A percentile compares a stretch with the other conserved stretches of the same genome.
Evolutionary conservation across 2,797 vertebrate species (phyloP).

Genomic region (Neosilurus mollespiculum): DNA sequence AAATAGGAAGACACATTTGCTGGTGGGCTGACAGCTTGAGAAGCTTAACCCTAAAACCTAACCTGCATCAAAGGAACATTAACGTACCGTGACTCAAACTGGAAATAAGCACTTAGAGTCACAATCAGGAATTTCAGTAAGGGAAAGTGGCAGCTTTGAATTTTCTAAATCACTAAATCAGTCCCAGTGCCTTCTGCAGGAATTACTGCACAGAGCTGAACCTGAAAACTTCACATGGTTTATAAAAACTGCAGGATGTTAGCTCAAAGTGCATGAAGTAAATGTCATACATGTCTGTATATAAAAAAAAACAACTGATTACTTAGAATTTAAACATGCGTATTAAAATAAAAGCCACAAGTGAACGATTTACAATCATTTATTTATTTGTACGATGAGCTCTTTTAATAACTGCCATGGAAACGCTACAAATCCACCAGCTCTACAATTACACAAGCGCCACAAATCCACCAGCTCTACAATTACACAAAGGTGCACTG

Average conservation of each 20-base stretch:
- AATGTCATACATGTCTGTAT: background rate
- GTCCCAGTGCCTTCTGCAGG: background rate
- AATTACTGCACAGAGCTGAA: background rate
- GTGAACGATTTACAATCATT: background rate
- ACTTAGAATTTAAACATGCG: background rate
- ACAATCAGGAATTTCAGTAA: conserved; percentile 25
- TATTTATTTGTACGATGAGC: background rate
- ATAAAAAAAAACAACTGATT: background rate
- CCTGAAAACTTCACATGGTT: background rate
- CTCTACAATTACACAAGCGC: conserved; percentile 1
- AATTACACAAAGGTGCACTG: conserved; percentile 18
- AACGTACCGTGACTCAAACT: conserved; percentile 50
- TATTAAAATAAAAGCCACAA: too few species aligned
- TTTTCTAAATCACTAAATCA: conserved; percentile 7
- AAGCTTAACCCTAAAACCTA: conserved; percentile 52
- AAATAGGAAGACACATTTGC: conserved; percentile 53
- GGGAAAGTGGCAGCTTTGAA: background rate
- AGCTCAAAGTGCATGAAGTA: background rate
- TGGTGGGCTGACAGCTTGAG: conserved; percentile 53
- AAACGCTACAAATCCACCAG: background rate
- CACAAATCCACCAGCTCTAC: conserved; percentile 11
- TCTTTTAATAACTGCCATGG: background rate
- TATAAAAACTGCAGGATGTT: background rate
- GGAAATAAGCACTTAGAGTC: conserved; percentile 51
- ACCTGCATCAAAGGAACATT: conserved; percentile 57